Evolutionary conservation across 2,113 vertebrate genomes (phyloP), one percentile per base, ranked within the genome.

Genomic region (Mobula hypostoma): DNA sequence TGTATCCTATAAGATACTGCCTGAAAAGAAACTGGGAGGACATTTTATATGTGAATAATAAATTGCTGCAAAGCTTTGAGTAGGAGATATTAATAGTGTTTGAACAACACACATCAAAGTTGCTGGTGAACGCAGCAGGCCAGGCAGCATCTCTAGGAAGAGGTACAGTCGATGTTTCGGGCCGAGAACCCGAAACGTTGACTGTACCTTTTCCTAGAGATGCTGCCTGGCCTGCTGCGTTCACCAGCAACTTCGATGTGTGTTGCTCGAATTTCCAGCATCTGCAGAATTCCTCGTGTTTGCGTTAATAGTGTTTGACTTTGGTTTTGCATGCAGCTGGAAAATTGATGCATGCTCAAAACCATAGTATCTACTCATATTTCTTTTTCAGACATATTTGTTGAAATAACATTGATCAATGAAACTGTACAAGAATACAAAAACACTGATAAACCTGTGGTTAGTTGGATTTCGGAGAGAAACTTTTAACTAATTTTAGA

Each of bases 11-110:
- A 74, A 36, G 36, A 3, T 8, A 72, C 72, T 74, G 68, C 32
- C 36, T 48, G 68, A 5, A 27, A 74, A 72, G 21, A 93, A 1
- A 14, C 7, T 29, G 61, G 63, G 15, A 36, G 15, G 7, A 70
- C n/a, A 40, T 93, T 76, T 90, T 29, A 74, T 56, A 40, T 74
- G 15, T 72, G 36, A 90, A 68, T 93, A 76, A 93, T 93, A 56
- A 93, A 93, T 93, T 70, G 21, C 32, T 70, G 27, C 19, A 93
- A 76, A 72, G 48, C 70, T 70, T 15, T 93, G 32, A 56, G 19
- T 32, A 68, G n/a, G 58, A 24, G 2, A 66, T 91, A 36, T 24
- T 17, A 40, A 92, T 72, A 27, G 90, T 91, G 15, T 32, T 91
- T 70, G 17, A 19, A 36, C 36, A 36, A 36, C 36, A 36, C 36